phyloP scores from a whole-genome alignment of 2,888 invertebrate genomes.

The Drosophila robusta region DNA sequence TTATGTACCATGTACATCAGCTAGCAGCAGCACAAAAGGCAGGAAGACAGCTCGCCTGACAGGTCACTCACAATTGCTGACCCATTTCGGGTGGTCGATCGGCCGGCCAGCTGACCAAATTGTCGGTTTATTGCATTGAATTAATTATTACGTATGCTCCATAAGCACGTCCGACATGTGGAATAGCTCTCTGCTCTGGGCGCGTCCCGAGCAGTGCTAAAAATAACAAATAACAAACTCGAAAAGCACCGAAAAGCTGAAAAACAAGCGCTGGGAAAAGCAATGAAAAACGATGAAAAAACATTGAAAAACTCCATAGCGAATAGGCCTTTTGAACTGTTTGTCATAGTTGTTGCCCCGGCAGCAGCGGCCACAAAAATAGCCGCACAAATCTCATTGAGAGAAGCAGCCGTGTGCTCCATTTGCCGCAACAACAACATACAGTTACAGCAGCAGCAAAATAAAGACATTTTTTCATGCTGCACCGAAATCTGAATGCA shows the following conservation, averaged over 20 bases:
- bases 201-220: slow-evolving; percentile 40
- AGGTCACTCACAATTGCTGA: slow-evolving; percentile 73
- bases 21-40: slow-evolving; percentile 57
- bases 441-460: slow-evolving; percentile 15
- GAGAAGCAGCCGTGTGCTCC: slow-evolving; percentile 66
- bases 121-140: slow-evolving; percentile 69
- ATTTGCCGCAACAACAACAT: slow-evolving; percentile 44
- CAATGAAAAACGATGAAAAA: slow-evolving; percentile 38
- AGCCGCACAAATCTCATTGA: slow-evolving; percentile 78
- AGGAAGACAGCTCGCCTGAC: slow-evolving; percentile 64
- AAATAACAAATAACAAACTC: slow-evolving; percentile 52
- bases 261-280: slow-evolving; percentile 33
- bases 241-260: slow-evolving; percentile 13
- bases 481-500: slow-evolving; percentile 28
- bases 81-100: slow-evolving; percentile 57
- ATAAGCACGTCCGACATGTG: slow-evolving; percentile 52
- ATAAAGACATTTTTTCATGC: slow-evolving; percentile 7
- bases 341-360: slow-evolving; percentile 67
- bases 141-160: slow-evolving; percentile 73
- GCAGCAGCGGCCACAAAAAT: slow-evolving; percentile 71
- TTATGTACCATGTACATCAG: slow-evolving; percentile 17
- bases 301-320: slow-evolving; percentile 65
- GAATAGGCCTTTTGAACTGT: slow-evolving; percentile 69
- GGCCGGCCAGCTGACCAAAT: slow-evolving; percentile 48
- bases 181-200: slow-evolving; percentile 36